phyloP scores from a whole-genome alignment of 2,797 vertebrate genomes.

The Anas bernieri region DNA sequence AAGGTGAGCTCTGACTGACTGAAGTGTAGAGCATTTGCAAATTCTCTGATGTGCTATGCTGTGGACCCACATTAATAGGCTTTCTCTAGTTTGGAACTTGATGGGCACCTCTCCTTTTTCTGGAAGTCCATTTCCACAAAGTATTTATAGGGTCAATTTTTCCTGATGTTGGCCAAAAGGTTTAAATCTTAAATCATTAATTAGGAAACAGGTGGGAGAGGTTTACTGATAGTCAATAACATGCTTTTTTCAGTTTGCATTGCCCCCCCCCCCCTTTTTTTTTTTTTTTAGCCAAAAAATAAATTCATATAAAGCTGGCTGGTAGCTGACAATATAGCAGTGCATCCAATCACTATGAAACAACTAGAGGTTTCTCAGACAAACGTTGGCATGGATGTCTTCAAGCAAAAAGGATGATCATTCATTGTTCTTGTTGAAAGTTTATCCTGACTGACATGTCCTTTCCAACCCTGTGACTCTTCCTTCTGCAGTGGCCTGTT shows the following conservation, averaged over 20 bases:
- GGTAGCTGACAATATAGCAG: neutral
- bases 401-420: fast-evolving
- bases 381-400: neutral
- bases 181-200: neutral
- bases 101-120: neutral
- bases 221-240: neutral
- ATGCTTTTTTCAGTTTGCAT: neutral
- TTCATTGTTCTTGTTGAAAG: neutral
- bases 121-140: neutral
- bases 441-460: fast-evolving
- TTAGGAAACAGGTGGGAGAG: neutral
- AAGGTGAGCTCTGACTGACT: neutral
- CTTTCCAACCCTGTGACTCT: neutral
- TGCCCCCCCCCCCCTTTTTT: neutral
- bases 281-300: neutral
- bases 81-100: neutral
- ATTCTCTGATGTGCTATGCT: neutral
- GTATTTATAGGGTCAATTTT: neutral
- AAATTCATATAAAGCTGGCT: neutral
- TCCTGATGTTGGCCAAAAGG: neutral
- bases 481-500: neutral
- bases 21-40: neutral
- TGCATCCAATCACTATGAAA: neutral
- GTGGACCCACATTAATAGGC: neutral
- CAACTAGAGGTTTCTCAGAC: neutral